Percentiles rank a stretch among this genome's conserved stretches.
phyloP scores from a whole-genome alignment of 2,113 vertebrate genomes.

The Chiloscyllium plagiosum region DNA sequence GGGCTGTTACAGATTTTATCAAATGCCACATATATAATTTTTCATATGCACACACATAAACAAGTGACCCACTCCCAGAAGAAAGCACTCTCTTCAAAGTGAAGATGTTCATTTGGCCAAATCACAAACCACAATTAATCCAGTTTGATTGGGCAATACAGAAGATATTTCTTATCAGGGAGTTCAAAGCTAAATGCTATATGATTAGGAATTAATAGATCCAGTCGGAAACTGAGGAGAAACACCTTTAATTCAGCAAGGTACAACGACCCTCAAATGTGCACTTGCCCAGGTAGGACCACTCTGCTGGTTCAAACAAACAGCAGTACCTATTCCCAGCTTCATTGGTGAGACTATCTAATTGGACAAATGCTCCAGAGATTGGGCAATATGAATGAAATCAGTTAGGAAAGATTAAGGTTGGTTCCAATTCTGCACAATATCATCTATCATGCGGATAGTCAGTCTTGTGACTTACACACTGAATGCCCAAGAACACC shows the following conservation, averaged over 20 bases:
- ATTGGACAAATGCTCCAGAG: background rate
- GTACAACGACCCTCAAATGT: too few relatives aligned
- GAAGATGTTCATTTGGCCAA: background rate
- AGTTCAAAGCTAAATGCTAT: too few relatives aligned
- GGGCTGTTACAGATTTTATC: background rate
- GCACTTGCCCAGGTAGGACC: background rate
- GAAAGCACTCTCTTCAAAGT: background rate
- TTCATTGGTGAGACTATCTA: background rate
- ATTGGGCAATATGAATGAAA: background rate
- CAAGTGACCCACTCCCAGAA: background rate
- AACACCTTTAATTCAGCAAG: too few relatives aligned
- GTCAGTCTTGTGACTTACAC: background rate
- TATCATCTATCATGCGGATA: background rate
- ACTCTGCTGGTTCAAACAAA: background rate
- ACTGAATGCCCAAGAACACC: background rate
- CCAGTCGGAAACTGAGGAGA: too few relatives aligned
- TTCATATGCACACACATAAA: too few relatives aligned
- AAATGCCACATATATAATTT: background rate
- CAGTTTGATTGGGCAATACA: background rate
- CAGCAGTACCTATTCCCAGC: background rate
- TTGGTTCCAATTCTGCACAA: background rate
- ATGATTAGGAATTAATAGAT: too few relatives aligned
- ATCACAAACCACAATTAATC: background rate
- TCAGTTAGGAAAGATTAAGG: background rate
- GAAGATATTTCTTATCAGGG: too few relatives aligned